These are phyloP conservation scores for Elmis aenea DNA, from an alignment of 2,888 invertebrate species.

Conservation along the genomic window DNA sequence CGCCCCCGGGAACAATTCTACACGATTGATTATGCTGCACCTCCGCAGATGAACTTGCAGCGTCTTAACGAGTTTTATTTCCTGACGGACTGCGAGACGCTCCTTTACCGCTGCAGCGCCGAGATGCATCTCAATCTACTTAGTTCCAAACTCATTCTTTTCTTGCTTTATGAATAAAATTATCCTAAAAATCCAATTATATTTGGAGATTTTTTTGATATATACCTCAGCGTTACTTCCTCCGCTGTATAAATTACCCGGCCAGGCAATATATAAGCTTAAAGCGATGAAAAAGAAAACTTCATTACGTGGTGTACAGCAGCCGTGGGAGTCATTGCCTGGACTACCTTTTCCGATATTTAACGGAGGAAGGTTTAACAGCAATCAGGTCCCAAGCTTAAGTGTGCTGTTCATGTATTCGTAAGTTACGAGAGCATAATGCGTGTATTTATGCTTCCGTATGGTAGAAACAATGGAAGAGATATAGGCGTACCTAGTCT, in stretches of 20 bases:
- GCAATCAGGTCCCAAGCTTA: no score
- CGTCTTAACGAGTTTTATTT: constrained; percentile 28
- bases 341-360: no score
- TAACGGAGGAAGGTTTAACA: no score
- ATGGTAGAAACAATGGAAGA: constrained; percentile 17
- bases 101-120: constrained; percentile 13
- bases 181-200: constrained; percentile 20
- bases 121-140: constrained; percentile 20
- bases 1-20: constrained; percentile 21
- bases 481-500: constrained; percentile 16
- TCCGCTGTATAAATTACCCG: no score
- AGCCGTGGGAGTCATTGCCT: no score
- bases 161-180: constrained; percentile 15
- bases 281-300: no score
- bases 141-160: constrained; percentile 14
- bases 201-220: constrained; percentile 9
- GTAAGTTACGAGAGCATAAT: neutral
- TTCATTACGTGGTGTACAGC: no score
- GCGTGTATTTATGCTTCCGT: constrained; percentile 13
- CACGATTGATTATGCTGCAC: constrained; percentile 22
- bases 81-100: constrained; percentile 16
- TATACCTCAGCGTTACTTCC: no score
- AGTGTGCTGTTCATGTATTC: no score
- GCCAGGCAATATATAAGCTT: no score
- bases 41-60: constrained; percentile 21